Evolutionary conservation across 2,113 vertebrate species (phyloP).

Genomic region (Serinus canaria): DNA sequence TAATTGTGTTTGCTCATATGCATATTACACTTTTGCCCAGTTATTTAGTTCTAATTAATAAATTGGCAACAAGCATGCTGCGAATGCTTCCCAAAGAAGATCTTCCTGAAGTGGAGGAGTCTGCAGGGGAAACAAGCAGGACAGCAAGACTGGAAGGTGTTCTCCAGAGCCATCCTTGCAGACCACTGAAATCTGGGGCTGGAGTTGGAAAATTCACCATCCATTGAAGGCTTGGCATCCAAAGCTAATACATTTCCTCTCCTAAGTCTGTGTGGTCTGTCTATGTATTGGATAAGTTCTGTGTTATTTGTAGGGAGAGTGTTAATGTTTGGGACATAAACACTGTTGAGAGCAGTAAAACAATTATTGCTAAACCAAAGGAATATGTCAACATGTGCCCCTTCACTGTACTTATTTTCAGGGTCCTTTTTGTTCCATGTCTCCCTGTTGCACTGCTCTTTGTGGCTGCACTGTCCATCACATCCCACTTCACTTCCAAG

Average conservation of each 20-base stretch:
- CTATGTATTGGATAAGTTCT: neutral
- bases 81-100: neutral
- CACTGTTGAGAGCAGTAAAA: neutral
- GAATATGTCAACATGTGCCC: neutral
- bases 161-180: neutral
- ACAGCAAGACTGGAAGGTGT: fast-evolving
- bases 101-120: neutral
- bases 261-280: neutral
- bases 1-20: constrained; percentile 40
- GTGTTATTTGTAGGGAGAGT: neutral
- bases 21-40: constrained; percentile 12
- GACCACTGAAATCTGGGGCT: neutral
- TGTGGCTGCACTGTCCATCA: neutral
- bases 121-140: neutral
- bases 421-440: neutral
- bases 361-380: neutral
- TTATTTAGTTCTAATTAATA: constrained; percentile 50
- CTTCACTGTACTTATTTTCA: neutral
- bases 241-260: neutral
- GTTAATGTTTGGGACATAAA: neutral
- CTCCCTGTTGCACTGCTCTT: neutral
- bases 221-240: neutral
- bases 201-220: neutral
- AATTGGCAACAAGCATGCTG: neutral
- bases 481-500: neutral